Conservation (phyloP, 2,797 vertebrate genomes). For the Oreonectes daqikongensis region DNA sequence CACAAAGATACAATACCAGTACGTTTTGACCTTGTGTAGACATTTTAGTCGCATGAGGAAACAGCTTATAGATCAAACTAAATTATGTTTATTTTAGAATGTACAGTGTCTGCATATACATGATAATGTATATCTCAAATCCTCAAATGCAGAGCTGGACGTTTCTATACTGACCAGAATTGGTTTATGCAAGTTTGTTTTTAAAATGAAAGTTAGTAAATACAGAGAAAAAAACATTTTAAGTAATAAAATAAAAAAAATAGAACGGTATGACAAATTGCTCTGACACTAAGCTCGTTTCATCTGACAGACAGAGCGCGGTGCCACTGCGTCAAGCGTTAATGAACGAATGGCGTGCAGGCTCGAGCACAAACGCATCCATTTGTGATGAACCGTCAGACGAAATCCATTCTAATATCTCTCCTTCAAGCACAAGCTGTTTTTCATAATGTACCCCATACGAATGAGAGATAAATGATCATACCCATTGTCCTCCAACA, state of each 20-base stretch:
- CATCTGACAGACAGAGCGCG: neutral
- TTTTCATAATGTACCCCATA: neutral
- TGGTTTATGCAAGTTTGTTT: too few species aligned
- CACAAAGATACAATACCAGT: too few species aligned
- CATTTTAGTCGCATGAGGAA: too few species aligned
- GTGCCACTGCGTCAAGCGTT: neutral
- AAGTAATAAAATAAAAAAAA: too few species aligned
- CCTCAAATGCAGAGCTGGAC: too few species aligned
- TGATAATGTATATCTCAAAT: too few species aligned
- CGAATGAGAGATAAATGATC: neutral
- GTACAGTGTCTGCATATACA: too few species aligned
- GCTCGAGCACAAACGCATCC: neutral
- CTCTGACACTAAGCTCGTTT: neutral
- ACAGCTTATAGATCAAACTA: too few species aligned
- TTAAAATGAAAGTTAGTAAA: neutral
- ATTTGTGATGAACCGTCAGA: neutral
- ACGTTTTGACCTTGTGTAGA: too few species aligned
- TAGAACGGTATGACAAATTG: neutral
- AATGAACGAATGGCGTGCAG: neutral
- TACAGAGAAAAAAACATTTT: neutral
- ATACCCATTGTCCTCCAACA: neutral
- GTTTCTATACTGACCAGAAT: too few species aligned
- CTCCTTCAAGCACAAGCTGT: neutral
- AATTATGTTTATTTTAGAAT: too few species aligned
- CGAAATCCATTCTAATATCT: neutral